phyloP scores from a whole-genome alignment of 1,140 invertebrate species.

The Aradophagus sp. region DNA sequence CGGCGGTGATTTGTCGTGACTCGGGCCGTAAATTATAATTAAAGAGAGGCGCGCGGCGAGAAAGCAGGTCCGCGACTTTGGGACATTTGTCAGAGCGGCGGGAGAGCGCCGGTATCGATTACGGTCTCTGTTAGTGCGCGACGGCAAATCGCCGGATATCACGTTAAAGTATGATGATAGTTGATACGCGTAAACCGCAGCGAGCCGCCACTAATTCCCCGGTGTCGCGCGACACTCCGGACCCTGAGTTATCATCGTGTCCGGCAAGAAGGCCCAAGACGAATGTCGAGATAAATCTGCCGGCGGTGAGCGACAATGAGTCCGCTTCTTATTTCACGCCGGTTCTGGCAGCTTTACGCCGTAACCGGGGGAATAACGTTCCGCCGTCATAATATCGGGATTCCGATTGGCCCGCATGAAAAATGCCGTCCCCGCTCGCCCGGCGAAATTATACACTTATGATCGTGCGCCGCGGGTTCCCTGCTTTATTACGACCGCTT shows the following conservation, averaged over 20 bases:
- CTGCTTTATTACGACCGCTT: slow-evolving; percentile 32
- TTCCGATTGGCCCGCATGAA: slow-evolving; percentile 38
- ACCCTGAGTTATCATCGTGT: slow-evolving; percentile 44
- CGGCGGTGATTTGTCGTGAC: slow-evolving; percentile 47
- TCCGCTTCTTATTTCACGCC: slow-evolving; percentile 53
- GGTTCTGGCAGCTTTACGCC: slow-evolving; percentile 50
- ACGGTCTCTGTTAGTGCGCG: slow-evolving; percentile 62
- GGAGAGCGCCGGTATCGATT: slow-evolving; percentile 66
- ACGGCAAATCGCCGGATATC: slow-evolving; percentile 69
- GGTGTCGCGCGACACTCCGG: slow-evolving; percentile 37
- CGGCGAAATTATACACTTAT: slow-evolving; percentile 46
- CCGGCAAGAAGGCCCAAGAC: slow-evolving; percentile 60
- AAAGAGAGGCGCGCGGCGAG: slow-evolving; percentile 43
- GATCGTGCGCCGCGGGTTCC: slow-evolving; percentile 25
- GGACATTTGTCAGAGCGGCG: slow-evolving; percentile 61
- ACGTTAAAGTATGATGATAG: slow-evolving; percentile 73
- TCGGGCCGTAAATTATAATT: slow-evolving; percentile 53
- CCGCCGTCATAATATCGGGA: slow-evolving; percentile 56
- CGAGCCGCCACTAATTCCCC: slow-evolving; percentile 66
- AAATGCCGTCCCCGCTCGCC: slow-evolving; percentile 18
- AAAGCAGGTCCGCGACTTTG: slow-evolving; percentile 48
- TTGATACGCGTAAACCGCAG: slow-evolving; percentile 69
- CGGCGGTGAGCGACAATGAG: slow-evolving; percentile 50
- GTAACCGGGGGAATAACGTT: slow-evolving; percentile 32
- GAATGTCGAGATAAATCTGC: slow-evolving; percentile 63